Evolutionary conservation across 2,113 vertebrate genomes (phyloP), one percentile per base, ranked within the genome.

Genomic region (Planiliza haematocheilus): DNA sequence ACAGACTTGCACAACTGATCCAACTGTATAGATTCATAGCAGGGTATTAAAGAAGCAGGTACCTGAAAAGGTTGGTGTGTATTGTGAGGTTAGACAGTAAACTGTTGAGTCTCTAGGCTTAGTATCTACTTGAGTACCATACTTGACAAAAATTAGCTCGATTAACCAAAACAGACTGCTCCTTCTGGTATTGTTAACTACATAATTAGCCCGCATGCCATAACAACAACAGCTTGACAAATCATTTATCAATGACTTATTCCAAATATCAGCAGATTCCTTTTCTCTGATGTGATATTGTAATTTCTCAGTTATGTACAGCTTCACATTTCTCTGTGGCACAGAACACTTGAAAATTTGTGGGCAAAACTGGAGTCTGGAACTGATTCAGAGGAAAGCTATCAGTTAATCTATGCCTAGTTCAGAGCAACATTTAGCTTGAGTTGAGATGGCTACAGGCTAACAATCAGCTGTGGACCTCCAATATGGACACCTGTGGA

Each of bases 1-100:
- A 80, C 59, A 64, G 77, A 83, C 69, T 70, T 63, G 57, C 56
- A 67, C 46, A 83, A 68, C 9, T 77, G 43, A 82, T 72, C 80
- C 72, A 73, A 72, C 63, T 70, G 55, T 64, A 67, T 62, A 70
- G 70, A 76, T 50, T 73, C 36, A 76, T 69, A 82, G 63, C 48
- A 82, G 57, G 11, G 42, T 72, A 48, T 79, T 58, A 65, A 70
- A 71, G 55, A 53, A 34, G 17, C 13, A 74, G 53, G 81, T 42
- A 65, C 59, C 73, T 78, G 61, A 46, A 84, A 78, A 50, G 51
- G 18, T 39, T 53, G 46, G 14, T 17, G 34, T 51, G n/a, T 73
- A 24, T 65, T 58, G 48, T 46, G 34, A 56, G 34, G 58, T 86
- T 53, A 78, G 59, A 85, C 37, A 57, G 39, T 4, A 37, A 36